Base-by-base conservation (phyloP, 1,140 invertebrate genomes). In the Hycleus phaleratus region DNA sequence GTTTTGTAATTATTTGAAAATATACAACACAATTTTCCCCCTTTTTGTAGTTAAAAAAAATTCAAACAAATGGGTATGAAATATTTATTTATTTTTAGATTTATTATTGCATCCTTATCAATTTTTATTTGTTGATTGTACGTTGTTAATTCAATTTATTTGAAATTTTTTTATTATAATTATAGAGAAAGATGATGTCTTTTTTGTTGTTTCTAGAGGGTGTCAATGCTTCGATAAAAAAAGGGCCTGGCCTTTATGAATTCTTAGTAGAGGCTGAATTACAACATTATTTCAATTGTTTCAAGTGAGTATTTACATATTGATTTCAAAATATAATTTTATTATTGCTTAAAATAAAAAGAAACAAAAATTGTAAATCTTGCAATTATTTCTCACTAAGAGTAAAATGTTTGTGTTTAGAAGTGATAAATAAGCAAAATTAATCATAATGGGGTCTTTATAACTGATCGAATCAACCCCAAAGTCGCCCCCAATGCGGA, bases 191-290 rank as follows among this genome's bases (percentile, higher is more conserved):
- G 10, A 39, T 43, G 26, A 26, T 18, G 25, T 38, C 25, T 48
- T 51, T 26, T 25, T 52, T 46, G 3, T 42, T 60, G 55, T 44
- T 70, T 72, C 51, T 57, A 73, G 71, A 73, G 58, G 68, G 68
- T 46, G 56, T 71, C 10, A 69, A 68, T 66, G 62, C 66, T 46
- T 61, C 72, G 25, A 58, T 71, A 26, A 72, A 72, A 64, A 75
- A 74, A 59, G 82, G 82, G 32, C 87, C 87, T 51, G 89, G 90
- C 51, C 81, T 95, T 49, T 91, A 91, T 71, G 91, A 95, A 71
- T 94, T 95, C 74, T 82, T 95, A 52, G 83, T 88, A 69, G 92
- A 95, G 75, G 90, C 92, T 26, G 90, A 95, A 73, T 78, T 95
- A 10, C 87, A 91, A 64, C 90, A 95, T 67, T 95, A 95, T 78